phyloP scores from a whole-genome alignment of 92 coral and sea anemone genomes.

The Epizoanthus ramosus region DNA sequence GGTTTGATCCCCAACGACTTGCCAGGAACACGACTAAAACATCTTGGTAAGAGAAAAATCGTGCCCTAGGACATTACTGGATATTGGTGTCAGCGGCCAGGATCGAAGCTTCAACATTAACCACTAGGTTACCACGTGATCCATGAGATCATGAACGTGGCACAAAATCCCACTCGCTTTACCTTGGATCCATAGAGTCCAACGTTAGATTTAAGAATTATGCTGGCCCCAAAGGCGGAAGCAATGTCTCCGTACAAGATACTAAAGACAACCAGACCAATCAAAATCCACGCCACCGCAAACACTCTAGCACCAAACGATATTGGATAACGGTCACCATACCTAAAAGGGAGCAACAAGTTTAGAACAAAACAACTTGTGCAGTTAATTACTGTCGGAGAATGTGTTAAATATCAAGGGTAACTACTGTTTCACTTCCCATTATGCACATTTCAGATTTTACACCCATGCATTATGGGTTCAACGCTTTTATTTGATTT shows the following conservation, averaged over 20 bases:
- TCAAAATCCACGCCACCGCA: neutral
- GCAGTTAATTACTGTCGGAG: neutral
- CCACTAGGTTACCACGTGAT: too few species aligned
- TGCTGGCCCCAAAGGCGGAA: neutral
- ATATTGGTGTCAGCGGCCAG: neutral
- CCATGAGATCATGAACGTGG: neutral
- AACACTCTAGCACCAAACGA: slow-evolving; percentile 8
- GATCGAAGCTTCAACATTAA: too few species aligned
- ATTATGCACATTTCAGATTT: too few species aligned
- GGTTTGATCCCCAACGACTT: too few species aligned
- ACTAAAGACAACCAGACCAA: neutral
- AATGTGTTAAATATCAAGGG: too few species aligned
- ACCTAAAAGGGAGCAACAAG: neutral
- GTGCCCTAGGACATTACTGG: neutral
- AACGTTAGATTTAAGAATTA: neutral
- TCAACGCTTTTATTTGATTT: neutral
- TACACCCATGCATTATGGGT: too few species aligned
- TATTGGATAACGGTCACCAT: slow-evolving; percentile 1
- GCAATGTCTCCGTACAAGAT: neutral
- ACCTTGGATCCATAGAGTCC: neutral
- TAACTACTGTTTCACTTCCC: too few species aligned
- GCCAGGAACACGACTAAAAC: too few species aligned
- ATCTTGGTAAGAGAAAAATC: too few species aligned
- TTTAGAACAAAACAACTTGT: neutral
- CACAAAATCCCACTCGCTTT: neutral